Percentiles rank a stretch among this genome's conserved stretches.
Evolutionary conservation across 2,888 invertebrate species (phyloP).

Genomic region (Zaprionus obscuricornis): DNA sequence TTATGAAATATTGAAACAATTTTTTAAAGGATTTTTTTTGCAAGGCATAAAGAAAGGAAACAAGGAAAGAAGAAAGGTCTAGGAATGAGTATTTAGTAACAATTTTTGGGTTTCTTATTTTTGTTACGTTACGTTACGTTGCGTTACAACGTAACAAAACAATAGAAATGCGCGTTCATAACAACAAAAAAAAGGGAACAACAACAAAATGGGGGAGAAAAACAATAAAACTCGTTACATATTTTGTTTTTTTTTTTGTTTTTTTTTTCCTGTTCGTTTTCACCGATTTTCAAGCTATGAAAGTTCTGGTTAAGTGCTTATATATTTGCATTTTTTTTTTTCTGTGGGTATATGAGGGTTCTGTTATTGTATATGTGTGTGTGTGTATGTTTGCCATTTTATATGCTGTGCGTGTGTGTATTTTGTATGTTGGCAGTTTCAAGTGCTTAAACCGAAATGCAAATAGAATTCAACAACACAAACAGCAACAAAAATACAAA

Average conservation of each 20-base stretch:
- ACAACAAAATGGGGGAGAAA: neutral
- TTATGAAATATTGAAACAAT: too few relatives aligned
- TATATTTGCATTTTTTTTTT: slow-evolving; percentile 25
- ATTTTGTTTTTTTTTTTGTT: slow-evolving; percentile 13
- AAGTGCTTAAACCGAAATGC: slow-evolving; percentile 35
- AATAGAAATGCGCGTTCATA: slow-evolving; percentile 33
- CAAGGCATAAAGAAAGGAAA: too few relatives aligned
- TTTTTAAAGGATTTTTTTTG: too few relatives aligned
- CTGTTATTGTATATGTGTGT: slow-evolving; percentile 14
- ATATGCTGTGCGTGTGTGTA: slow-evolving; percentile 5
- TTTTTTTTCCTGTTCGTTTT: slow-evolving; percentile 8
- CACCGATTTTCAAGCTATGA: slow-evolving; percentile 37
- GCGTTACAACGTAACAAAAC: too few relatives aligned
- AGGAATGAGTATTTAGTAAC: too few relatives aligned
- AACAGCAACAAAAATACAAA: slow-evolving; percentile 8
- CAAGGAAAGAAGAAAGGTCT: too few relatives aligned
- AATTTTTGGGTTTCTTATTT: too few relatives aligned
- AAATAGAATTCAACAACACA: slow-evolving; percentile 20
- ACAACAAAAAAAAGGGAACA: slow-evolving; percentile 2
- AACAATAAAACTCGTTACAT: slow-evolving; percentile 33
- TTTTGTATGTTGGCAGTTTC: slow-evolving; percentile 6
- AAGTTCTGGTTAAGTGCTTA: slow-evolving; percentile 46
- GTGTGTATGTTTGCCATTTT: slow-evolving; percentile 18
- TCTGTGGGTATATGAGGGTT: neutral
- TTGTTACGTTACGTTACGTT: too few relatives aligned